Evolutionary conservation across 2,888 invertebrate species (phyloP), one percentile per base, ranked within the genome.

Genomic region (Itoplectis maculator): DNA sequence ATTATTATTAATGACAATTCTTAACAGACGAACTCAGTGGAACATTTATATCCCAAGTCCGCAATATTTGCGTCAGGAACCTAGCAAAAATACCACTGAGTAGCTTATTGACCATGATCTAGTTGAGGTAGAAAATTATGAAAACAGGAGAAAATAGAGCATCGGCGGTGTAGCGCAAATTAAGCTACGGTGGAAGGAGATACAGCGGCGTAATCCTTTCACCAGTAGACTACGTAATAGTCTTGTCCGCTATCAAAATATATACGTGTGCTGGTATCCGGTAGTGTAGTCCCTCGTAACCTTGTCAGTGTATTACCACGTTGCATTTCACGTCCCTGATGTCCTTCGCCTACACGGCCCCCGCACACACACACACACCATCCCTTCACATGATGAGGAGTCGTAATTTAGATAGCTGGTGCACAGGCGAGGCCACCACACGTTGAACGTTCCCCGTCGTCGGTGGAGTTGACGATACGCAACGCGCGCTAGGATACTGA

Each of bases 331-430:
- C 59, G 49, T 61, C 47, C 29, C 13, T 49, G 35, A 59, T 20
- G 47, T 35, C 8, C 66, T 37, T 11, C 20, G 9, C 13, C 18
- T 61, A 47, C 37, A 54, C 29, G 8, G 56, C 11, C n/a, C n/a
- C n/a, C n/a, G 20, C 47, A 40, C 37, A 49, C n/a, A n/a, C n/a
- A n/a, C n/a, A n/a, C n/a, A n/a, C n/a, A 23, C 47, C 11, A 20
- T 20, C 37, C 13, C 35, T 56, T 54, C 8, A 61, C 47, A 15
- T 77, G 76, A 69, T 68, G 69, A 69, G 76, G 61, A 51, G 69
- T 61, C 61, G 69, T 61, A 77, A 69, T 69, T 77, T 61, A 40
- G 37, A 59, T 59, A 18, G 65, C 18, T 37, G 23, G 56, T 65
- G 74, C 23, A 8, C 49, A 45, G 76, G 40, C 49, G n/a, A 37